These are phyloP conservation scores for Cyprinodon variegatus DNA, from an alignment of 2,113 vertebrate genomes.

Conservation along the genomic window DNA sequence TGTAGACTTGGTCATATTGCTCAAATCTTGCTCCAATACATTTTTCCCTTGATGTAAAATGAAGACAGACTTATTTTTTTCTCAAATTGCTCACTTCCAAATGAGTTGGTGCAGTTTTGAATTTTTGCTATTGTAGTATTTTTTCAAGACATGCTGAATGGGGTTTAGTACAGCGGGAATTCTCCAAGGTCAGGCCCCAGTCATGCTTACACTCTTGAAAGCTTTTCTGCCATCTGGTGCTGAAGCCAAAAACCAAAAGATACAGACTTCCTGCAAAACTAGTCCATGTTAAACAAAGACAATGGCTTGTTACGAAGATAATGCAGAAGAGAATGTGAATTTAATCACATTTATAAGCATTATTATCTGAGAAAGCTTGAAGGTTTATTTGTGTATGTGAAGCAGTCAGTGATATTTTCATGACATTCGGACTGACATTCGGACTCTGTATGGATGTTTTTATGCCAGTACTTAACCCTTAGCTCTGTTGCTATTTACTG, in stretches of 20 bases:
- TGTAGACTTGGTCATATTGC: not conserved
- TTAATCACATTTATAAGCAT: not conserved
- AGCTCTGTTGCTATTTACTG: slow-evolving; percentile 83
- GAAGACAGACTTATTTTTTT: not conserved
- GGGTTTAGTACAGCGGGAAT: slow-evolving; percentile 64
- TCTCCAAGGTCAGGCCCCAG: slow-evolving; percentile 70
- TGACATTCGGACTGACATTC: slow-evolving; percentile 25
- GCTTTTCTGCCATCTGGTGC: slow-evolving; percentile 59
- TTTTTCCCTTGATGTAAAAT: not conserved
- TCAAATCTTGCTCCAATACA: too few species aligned
- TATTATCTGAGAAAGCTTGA: not conserved
- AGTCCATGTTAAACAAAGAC: slow-evolving; percentile 42
- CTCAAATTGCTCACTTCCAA: slow-evolving; percentile 11
- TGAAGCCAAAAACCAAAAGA: slow-evolving; percentile 37
- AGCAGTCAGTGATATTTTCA: not conserved
- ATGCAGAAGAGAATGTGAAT: not conserved
- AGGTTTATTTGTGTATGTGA: not conserved
- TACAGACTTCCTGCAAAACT: slow-evolving; percentile 37
- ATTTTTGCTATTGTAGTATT: slow-evolving; percentile 40
- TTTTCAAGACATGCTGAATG: slow-evolving; percentile 46
- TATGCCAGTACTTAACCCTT: slow-evolving; percentile 55
- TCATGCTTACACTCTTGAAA: slow-evolving; percentile 68
- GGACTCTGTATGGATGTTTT: slow-evolving; percentile 36
- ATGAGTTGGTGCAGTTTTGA: slow-evolving; percentile 56
- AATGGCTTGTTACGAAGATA: slow-evolving; percentile 20